Percentiles rank a stretch among this genome's conserved stretches.
Evolutionary conservation across 2,888 invertebrate genomes (phyloP).

Genomic region (Hyles lineata): DNA sequence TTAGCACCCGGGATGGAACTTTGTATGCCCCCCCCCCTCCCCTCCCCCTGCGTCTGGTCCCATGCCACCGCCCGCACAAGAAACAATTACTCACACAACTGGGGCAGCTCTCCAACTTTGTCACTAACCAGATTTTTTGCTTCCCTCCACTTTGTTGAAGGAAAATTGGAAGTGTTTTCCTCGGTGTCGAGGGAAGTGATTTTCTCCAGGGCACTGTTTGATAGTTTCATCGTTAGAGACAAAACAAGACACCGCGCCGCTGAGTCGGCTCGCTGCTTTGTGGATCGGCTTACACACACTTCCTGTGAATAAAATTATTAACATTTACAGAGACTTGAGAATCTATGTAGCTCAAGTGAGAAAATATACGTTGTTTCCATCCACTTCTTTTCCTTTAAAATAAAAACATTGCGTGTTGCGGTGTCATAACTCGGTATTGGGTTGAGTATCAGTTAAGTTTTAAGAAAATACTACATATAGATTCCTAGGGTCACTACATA

Average conservation of each 20-base stretch:
- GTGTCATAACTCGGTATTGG: too few relatives aligned
- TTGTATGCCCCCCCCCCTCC: background rate
- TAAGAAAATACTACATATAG: too few relatives aligned
- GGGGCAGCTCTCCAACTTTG: constrained; percentile 24
- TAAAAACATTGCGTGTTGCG: too few relatives aligned
- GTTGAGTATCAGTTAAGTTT: too few relatives aligned
- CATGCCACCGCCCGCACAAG: background rate
- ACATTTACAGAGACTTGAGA: background rate
- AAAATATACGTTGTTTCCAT: too few relatives aligned
- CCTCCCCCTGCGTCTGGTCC: background rate
- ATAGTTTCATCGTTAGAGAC: constrained; percentile 24
- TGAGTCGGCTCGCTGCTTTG: constrained; percentile 7
- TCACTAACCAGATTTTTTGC: constrained; percentile 27
- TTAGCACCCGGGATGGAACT: constrained; percentile 1
- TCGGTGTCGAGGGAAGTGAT: constrained; percentile 23
- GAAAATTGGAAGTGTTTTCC: constrained; percentile 27
- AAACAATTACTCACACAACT: constrained; percentile 26
- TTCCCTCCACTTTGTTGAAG: constrained; percentile 18
- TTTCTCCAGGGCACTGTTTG: constrained; percentile 19
- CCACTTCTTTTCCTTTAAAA: too few relatives aligned
- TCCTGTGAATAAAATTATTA: background rate
- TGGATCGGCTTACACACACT: background rate
- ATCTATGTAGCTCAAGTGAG: background rate
- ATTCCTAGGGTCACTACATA: too few relatives aligned
- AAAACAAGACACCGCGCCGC: background rate